Percentiles rank a stretch among this genome's conserved stretches.
Conservation (phyloP, 2,797 vertebrate genomes). For the Pristis pectinata region DNA sequence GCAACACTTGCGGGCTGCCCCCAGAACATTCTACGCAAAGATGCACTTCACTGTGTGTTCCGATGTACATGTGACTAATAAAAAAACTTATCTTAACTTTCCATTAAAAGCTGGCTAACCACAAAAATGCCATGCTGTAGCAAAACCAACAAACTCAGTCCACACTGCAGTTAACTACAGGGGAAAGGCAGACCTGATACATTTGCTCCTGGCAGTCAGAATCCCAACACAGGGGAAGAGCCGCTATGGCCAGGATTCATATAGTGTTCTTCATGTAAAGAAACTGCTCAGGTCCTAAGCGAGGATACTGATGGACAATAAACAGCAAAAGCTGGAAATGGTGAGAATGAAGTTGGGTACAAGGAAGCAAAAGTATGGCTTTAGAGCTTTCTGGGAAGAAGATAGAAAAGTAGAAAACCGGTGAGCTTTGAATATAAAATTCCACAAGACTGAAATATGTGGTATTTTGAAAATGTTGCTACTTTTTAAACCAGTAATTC, state of each 20-base stretch:
- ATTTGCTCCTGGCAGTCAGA: not conserved
- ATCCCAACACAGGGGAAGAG: not conserved
- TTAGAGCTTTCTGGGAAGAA: not conserved
- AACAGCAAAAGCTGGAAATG: not conserved
- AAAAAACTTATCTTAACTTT: no score
- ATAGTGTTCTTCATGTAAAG: not conserved
- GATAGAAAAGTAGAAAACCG: no score
- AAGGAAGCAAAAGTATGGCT: not conserved
- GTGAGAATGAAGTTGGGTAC: not conserved
- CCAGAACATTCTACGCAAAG: no score
- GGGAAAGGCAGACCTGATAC: not conserved
- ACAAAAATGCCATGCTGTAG: not conserved
- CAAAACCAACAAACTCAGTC: not conserved
- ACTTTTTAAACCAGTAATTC: not conserved
- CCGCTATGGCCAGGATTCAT: no score
- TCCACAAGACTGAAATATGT: not conserved
- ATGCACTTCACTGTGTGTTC: no score
- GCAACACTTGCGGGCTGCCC: no score
- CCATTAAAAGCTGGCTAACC: not conserved
- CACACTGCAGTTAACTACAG: not conserved
- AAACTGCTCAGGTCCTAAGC: not conserved
- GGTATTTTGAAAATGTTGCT: not conserved
- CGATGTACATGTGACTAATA: no score
- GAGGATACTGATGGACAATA: not conserved
- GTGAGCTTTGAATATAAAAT: no score